Conservation (phyloP, 2,888 invertebrate species). For the Hirtodrosophila trivittata region DNA sequence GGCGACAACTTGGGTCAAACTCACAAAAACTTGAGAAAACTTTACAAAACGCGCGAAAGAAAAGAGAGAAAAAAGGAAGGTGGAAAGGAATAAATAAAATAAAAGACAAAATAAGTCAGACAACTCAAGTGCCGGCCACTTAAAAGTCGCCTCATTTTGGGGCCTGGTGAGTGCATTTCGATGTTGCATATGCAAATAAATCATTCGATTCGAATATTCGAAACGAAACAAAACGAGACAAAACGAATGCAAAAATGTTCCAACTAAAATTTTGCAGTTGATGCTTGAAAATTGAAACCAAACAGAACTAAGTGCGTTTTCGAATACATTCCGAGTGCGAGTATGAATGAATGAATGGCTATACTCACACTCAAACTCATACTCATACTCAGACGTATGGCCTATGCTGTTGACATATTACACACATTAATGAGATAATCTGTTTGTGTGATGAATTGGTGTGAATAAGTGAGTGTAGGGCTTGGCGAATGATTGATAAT, state of each 20-base stretch:
- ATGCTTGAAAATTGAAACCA: background rate
- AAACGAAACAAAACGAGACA: conserved; percentile 24
- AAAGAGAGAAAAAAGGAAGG: conserved; percentile 13
- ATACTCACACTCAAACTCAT: too few relatives aligned
- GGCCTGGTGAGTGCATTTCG: conserved; percentile 71
- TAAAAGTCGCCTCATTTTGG: conserved; percentile 62
- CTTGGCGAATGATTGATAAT: too few relatives aligned
- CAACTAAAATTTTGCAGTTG: background rate
- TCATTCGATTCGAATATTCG: conserved; percentile 42
- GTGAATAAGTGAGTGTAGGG: background rate
- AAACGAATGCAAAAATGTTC: conserved; percentile 28
- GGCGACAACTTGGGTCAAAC: conserved; percentile 71
- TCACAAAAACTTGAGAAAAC: too few relatives aligned
- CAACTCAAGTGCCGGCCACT: conserved; percentile 63
- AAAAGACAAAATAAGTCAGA: conserved; percentile 24
- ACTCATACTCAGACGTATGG: too few relatives aligned
- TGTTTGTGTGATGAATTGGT: background rate
- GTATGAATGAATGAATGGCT: conserved; percentile 8
- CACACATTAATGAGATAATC: too few relatives aligned
- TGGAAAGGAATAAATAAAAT: conserved; percentile 5
- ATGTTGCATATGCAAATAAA: conserved; percentile 78
- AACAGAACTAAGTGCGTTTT: background rate
- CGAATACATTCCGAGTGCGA: background rate
- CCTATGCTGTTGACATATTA: too few relatives aligned
- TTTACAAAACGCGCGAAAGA: conserved; percentile 21